Base-by-base conservation (phyloP, 2,888 invertebrate species). In the Euclidia mi region DNA sequence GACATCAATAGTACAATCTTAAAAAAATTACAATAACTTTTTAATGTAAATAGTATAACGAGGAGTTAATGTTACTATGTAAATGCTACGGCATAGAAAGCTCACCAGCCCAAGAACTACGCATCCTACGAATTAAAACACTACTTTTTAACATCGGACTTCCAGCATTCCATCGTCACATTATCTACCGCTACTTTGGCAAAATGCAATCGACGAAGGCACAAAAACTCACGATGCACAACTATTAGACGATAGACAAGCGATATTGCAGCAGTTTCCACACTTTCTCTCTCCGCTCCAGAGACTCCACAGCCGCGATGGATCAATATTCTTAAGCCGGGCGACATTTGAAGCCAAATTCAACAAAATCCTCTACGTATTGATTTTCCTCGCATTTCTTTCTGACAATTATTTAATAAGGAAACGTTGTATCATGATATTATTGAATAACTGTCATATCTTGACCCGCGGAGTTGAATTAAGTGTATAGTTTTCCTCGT, bases 341-440 rank as follows among this genome's bases (percentile, higher is more conserved):
- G 51, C 31, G 43, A 55, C 51, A 48, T 55, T 52, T 43, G 49
- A 14, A 56, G 32, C 63, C 17, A 34, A 66, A 43, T 63, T 67
- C 63, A 52, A 58, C 62, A 45, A 51, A n/a, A 67, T 70, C 60
- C 66, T 9, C 49, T 41, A 63, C 67, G 49, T 71, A 63, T 63
- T 42, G 56, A 59, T 47, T 56, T 52, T 25, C 28, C 28, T 20
- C 15, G 15, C 52, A 34, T 48, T 56, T 65, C 50, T 55, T 49
- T 49, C 12, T 40, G 20, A 25, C 20, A 25, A 25, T 25, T 25
- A 25, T 25, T 25, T 25, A 25, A 6, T 7, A 25, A n/a, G n/a
- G 2, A n/a, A 31, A n/a, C 10, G 20, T 25, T 25, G 20, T 25
- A 45, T 42, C 25, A 29, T 45, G 50, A 51, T 46, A 55, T 51